A percentile compares a stretch with the other conserved stretches of the same genome.
Conservation (phyloP, 2,113 vertebrate genomes). For the Ochotona curzoniae region DNA sequence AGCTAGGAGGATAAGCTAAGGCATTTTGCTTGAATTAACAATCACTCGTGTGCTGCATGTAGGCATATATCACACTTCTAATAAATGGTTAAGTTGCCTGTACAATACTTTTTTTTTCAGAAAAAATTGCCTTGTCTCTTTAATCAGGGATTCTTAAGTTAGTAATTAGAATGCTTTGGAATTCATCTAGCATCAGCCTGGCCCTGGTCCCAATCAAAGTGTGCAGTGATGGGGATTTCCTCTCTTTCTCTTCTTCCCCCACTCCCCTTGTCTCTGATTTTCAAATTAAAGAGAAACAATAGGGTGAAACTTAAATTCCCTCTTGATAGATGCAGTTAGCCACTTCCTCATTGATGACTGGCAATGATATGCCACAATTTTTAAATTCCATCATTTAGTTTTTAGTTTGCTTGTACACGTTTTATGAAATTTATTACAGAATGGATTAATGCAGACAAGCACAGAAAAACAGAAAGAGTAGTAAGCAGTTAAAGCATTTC, state of each 20-base stretch:
- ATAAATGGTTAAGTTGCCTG: background rate
- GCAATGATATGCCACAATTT: background rate
- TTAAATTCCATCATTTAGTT: background rate
- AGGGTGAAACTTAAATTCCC: background rate
- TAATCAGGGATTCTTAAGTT: background rate
- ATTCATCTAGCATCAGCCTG: background rate
- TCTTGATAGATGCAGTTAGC: background rate
- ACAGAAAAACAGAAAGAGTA: background rate
- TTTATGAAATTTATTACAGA: background rate
- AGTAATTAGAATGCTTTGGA: conserved; percentile 9
- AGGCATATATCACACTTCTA: background rate
- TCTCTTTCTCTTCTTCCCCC: too few relatives aligned
- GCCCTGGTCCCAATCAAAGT: too few relatives aligned
- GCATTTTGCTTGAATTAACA: background rate
- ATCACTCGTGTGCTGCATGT: background rate
- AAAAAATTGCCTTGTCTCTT: background rate
- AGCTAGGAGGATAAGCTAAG: background rate
- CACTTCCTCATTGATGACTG: background rate
- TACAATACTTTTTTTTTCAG: background rate
- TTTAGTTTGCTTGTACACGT: background rate
- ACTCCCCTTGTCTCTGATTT: too few relatives aligned
- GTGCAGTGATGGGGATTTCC: too few relatives aligned
- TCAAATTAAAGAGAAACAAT: background rate
- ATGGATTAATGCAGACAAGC: background rate
- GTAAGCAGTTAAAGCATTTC: background rate